Conservation (phyloP, 2,113 vertebrate genomes). For the Ailurus styani region DNA sequence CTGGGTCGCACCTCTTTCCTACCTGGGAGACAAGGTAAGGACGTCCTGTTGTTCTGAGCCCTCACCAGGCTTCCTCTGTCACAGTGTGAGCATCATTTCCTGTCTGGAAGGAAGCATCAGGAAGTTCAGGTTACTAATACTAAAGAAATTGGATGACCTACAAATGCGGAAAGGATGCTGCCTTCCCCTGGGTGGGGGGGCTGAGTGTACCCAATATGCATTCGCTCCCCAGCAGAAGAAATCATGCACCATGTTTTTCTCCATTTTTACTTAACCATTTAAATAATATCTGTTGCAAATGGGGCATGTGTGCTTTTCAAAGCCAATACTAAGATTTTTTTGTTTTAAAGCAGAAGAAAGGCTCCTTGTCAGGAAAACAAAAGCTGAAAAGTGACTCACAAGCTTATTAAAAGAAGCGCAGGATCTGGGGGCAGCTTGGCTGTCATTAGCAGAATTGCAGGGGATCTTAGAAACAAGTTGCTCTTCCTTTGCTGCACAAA, state of each 20-base stretch:
- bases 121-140: not conserved
- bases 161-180: no score
- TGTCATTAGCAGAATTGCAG: not conserved
- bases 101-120: not conserved
- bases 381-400: conserved; percentile 38
- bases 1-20: conserved; percentile 91
- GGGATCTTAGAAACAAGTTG: not conserved
- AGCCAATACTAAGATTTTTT: not conserved
- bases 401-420: not conserved
- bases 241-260: not conserved
- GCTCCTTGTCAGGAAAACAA: conserved; percentile 26
- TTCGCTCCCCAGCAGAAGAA: not conserved
- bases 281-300: not conserved
- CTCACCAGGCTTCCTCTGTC: not conserved
- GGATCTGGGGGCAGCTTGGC: not conserved
- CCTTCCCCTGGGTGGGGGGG: not conserved
- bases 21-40: conserved; percentile 92
- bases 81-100: not conserved
- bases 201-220: accelerated
- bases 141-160: not conserved
- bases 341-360: conserved; percentile 45
- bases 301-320: conserved; percentile 1
- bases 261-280: not conserved
- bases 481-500: not conserved
- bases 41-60: not conserved